These are phyloP conservation scores for Acleris holmiana DNA, from an alignment of 2,888 invertebrate species.

Conservation along the genomic window DNA sequence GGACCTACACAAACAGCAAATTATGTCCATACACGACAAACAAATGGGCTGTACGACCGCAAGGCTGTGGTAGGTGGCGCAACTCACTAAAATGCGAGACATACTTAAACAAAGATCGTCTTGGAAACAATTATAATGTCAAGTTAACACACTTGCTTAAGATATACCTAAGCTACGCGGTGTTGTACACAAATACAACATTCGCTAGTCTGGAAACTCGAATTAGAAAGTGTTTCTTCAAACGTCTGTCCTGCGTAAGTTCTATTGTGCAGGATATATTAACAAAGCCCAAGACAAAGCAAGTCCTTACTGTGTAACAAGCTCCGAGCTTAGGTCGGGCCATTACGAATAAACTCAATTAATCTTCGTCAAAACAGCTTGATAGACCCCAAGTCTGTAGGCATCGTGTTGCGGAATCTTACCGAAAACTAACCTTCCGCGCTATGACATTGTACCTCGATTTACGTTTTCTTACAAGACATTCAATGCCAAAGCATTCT, in stretches of 20 bases:
- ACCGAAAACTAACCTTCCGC: constrained; percentile 66
- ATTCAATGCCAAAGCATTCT: constrained; percentile 22
- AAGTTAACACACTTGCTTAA: constrained; percentile 3
- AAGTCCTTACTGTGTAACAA: constrained; percentile 49
- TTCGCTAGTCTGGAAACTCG: constrained; percentile 21
- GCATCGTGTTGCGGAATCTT: constrained; percentile 76
- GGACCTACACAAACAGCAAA: constrained; percentile 69
- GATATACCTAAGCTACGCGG: neutral
- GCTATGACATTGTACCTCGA: constrained; percentile 69
- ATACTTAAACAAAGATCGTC: constrained; percentile 14
- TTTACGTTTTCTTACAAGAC: constrained; percentile 55
- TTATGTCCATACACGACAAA: constrained; percentile 70
- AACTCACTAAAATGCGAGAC: constrained; percentile 42
- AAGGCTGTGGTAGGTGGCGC: constrained; percentile 71
- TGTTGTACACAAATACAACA: neutral
- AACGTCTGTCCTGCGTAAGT: constrained; percentile 38
- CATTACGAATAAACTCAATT: constrained; percentile 58
- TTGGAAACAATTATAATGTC: neutral
- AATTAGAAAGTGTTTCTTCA: constrained; percentile 38
- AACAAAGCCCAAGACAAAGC: constrained; percentile 39
- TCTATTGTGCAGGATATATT: constrained; percentile 39
- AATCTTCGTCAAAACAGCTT: constrained; percentile 74
- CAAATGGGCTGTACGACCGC: constrained; percentile 65
- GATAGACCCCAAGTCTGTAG: constrained; percentile 68
- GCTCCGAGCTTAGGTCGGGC: constrained; percentile 53